These are phyloP conservation scores for Flexamia atlantica DNA, from an alignment of 2,888 invertebrate genomes.

Conservation along the genomic window DNA sequence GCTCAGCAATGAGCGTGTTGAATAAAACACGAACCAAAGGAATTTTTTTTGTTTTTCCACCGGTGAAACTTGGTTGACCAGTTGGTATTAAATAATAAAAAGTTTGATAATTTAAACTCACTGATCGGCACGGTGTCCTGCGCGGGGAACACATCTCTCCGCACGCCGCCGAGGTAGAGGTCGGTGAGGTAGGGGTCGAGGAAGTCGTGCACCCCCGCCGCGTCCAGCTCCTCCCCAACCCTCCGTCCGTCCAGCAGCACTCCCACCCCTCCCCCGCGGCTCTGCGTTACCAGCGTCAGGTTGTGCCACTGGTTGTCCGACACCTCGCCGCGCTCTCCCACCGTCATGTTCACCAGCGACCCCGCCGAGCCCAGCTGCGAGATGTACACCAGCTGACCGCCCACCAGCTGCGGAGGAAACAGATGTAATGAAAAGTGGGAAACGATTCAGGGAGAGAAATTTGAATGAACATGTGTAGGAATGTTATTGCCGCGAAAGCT, in stretches of 20 bases:
- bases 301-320: conserved; percentile 95
- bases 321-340: conserved; percentile 78
- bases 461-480: no score
- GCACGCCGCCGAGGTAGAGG: conserved; percentile 88
- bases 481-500: no score
- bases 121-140: conserved; percentile 73
- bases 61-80: no score
- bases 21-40: no score
- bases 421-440: neutral
- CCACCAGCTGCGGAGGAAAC: conserved; percentile 78
- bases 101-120: conserved; percentile 64
- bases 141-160: conserved; percentile 79
- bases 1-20: no score
- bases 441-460: no score
- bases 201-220: conserved; percentile 93
- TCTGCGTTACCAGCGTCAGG: conserved; percentile 85
- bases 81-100: no score
- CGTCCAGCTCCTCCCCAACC: conserved; percentile 91
- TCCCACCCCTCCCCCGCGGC: conserved; percentile 82
- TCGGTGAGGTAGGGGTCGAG: conserved; percentile 92
- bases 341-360: conserved; percentile 89
- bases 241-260: conserved; percentile 84
- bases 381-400: conserved; percentile 87
- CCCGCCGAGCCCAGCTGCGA: conserved; percentile 83
- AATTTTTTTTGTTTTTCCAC: no score